Evolutionary conservation across 2,797 vertebrate genomes (phyloP), one percentile per base, ranked within the genome.

Genomic region (Pseudochirops cupreus): DNA sequence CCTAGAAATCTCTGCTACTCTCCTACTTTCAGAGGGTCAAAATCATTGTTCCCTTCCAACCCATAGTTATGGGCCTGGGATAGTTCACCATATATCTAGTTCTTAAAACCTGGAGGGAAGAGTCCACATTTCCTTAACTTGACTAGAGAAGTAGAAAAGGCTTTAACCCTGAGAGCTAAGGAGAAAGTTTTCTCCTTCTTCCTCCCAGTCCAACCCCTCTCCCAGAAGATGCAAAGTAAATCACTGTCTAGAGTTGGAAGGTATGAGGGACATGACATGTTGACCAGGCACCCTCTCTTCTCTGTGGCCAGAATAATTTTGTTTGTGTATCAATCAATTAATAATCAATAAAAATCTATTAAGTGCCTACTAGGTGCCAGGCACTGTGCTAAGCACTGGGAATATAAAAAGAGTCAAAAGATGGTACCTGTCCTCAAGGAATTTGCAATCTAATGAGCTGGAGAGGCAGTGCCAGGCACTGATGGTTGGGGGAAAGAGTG

Each of bases 1-100:
- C 96, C 95, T 92, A 93, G 96, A 89, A 96, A 94, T 89, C 96
- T 96, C 7, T 2, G 18, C n/a, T n/a, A 67, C 33, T 46, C n/a
- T n/a, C 5, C 9, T 10, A 21, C n/a, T 82, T 82, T 82, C n/a
- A 46, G 67, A 82, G 21, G n/a, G 7, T 82, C n/a, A 10, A 21
- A 82, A 82, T 82, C 74, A 26, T 50, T 87, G 39, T 7, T 50
- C 24, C 39, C 74, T 87, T 87, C 39, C 74, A 87, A 87, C 3
- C 39, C 31, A 87, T 46, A 26, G 3, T 46, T 11, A 46, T 46
- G 39, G 7, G 21, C 39, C 7, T 82, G 7, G 74, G 21, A 11
- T 21, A 87, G 39, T 50, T 82, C 21, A 46, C 39, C 74, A 82
- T 11, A 50, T 24, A 39, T 46, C 39, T 26, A 26, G 21, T 87